phyloP scores from a whole-genome alignment of 2,888 invertebrate species.

The Ophioninae sp. region DNA sequence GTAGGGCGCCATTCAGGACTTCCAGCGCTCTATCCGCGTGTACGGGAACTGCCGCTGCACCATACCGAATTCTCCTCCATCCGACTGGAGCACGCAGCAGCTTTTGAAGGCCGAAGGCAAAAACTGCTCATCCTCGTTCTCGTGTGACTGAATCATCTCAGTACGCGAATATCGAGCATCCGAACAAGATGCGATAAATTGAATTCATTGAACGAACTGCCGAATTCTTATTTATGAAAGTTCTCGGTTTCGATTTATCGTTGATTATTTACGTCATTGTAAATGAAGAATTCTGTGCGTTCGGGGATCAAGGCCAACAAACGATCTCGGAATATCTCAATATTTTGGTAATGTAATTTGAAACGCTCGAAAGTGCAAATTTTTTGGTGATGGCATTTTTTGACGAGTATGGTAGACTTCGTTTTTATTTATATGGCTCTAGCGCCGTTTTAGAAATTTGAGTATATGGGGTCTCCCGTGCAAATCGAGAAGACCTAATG shows the following conservation, averaged over 20 bases:
- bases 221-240: not conserved
- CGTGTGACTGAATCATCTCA: constrained; percentile 54
- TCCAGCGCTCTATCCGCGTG: constrained; percentile 31
- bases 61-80: constrained; percentile 59
- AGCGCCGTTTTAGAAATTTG: too few species aligned
- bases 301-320: not conserved
- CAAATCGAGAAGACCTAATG: too few species aligned
- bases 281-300: not conserved
- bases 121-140: constrained; percentile 29
- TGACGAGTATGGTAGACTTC: not conserved
- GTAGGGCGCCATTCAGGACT: constrained; percentile 77
- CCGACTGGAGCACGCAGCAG: not conserved
- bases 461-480: too few species aligned
- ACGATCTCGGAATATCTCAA: constrained; percentile 9
- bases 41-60: constrained; percentile 37
- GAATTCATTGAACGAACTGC: not conserved
- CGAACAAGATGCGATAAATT: constrained; percentile 47
- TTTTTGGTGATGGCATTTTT: not conserved
- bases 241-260: not conserved
- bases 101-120: not conserved
- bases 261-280: not conserved
- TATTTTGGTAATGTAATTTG: constrained; percentile 32
- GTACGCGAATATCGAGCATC: constrained; percentile 57
- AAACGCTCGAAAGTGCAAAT: not conserved
- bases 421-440: not conserved